Evolutionary conservation across 2,888 invertebrate genomes (phyloP).

Genomic region (Oxycera nigricornis): DNA sequence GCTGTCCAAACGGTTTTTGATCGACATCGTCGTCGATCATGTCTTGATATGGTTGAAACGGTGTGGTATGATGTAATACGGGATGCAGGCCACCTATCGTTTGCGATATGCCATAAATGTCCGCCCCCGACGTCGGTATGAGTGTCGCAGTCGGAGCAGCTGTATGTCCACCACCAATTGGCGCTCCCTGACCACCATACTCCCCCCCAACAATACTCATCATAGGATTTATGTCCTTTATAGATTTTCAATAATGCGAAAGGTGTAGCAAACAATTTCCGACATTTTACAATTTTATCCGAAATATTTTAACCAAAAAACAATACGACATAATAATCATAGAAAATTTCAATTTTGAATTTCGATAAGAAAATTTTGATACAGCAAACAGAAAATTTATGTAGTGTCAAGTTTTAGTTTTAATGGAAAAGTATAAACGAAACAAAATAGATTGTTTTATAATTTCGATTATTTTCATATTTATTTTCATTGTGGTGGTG

Average conservation of each 20-base stretch:
- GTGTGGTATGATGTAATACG: conserved; percentile 58
- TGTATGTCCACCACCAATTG: conserved; percentile 50
- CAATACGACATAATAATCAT: background rate
- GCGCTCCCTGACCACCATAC: conserved; percentile 59
- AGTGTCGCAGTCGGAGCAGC: conserved; percentile 54
- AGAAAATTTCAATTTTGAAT: conserved; percentile 29
- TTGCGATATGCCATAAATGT: conserved; percentile 59
- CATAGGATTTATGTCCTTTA: conserved; percentile 63
- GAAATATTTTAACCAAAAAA: conserved; percentile 32
- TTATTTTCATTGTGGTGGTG: conserved; percentile 49
- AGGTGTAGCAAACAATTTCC: conserved; percentile 17
- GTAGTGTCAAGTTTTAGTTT: conserved; percentile 18
- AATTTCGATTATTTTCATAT: conserved; percentile 40
- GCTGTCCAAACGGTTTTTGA: conserved; percentile 51
- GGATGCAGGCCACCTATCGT: conserved; percentile 57
- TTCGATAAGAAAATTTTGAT: conserved; percentile 28
- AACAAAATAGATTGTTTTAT: conserved; percentile 31
- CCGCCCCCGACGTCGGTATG: conserved; percentile 54
- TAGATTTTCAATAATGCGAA: conserved; percentile 43
- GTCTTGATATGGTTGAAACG: conserved; percentile 59
- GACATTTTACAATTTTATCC: conserved; percentile 41
- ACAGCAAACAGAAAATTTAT: conserved; percentile 8
- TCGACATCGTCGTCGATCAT: conserved; percentile 55
- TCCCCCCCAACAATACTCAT: conserved; percentile 63
- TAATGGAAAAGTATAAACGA: background rate